Percentiles rank a stretch among this genome's conserved stretches.
phyloP scores from a whole-genome alignment of 2,888 invertebrate species.

The Perizoma flavofasciatum region DNA sequence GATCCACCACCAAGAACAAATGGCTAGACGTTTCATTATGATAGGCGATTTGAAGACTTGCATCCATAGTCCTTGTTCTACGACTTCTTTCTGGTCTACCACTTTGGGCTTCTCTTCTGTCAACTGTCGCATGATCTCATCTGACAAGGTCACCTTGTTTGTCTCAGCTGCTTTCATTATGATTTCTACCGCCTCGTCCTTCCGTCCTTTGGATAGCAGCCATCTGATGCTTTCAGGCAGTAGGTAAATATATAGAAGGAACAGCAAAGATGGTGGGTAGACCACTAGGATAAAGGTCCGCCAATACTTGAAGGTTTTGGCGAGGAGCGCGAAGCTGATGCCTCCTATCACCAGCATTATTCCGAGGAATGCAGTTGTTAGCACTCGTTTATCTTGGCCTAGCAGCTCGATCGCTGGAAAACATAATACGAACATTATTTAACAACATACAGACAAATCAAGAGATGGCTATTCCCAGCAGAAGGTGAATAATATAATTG shows the following conservation, averaged over 20 bases:
- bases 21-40: conserved; percentile 69
- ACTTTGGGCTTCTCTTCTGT: conserved; percentile 64
- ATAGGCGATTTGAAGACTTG: conserved; percentile 71
- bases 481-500: too few species aligned
- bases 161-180: conserved; percentile 86
- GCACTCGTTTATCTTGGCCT: conserved; percentile 72
- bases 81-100: conserved; percentile 52
- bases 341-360: conserved; percentile 87
- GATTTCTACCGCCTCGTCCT: conserved; percentile 86
- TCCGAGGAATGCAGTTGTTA: conserved; percentile 73
- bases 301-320: conserved; percentile 89
- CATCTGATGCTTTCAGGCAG: conserved; percentile 91
- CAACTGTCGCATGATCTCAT: conserved; percentile 72
- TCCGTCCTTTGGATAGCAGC: conserved; percentile 88
- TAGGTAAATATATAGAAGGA: conserved; percentile 87
- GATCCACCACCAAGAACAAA: conserved; percentile 88
- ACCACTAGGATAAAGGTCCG: conserved; percentile 86
- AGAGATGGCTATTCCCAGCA: too few species aligned
- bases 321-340: conserved; percentile 86
- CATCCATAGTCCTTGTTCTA: conserved; percentile 61
- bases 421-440: not conserved
- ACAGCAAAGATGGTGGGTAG: conserved; percentile 88
- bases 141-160: conserved; percentile 80
- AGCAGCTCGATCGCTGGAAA: conserved; percentile 73
- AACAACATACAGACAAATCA: too few species aligned